Evolutionary conservation across 1,140 invertebrate species (phyloP), one percentile per base, ranked within the genome.

Genomic region (Asobara japonica): DNA sequence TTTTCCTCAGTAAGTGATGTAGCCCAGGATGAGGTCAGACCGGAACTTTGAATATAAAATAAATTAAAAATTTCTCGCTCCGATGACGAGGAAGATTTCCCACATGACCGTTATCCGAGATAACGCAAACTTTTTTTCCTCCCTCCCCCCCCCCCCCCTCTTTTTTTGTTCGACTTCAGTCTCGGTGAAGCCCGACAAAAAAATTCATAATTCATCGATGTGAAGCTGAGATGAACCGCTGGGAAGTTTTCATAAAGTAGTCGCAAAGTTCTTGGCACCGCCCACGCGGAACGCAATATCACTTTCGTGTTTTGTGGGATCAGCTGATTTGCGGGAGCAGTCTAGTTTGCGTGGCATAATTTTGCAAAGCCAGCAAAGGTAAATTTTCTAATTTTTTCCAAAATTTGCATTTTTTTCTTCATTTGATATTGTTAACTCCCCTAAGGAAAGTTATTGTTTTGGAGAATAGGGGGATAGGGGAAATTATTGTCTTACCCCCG

Each of bases 51-150:
- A 36, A 36, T 36, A 36, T 36, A 36, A 36, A 36, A 36, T 36
- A 36, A 36, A 36, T 11, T 36, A 6, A 5, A 36, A 36, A 36
- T 36, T 36, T 36, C n/a, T 16, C 16, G 6, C 3, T 8, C 16
- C 41, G 22, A 56, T 56, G 51, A 56, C 22, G 22, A 13, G 22
- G 51, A 27, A 56, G 51, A 56, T 56, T 56, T 56, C 51, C 51
- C 51, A 22, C 51, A 56, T 25, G 51, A 11, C 51, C 25, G 22
- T 8, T 27, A 5, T 22, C 7, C 8, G 22, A 56, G 51, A 56
- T 56, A 56, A 56, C 22, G 7, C 22, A 56, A 56, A 56, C 22
- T 51, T 2, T 51, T 36, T 36, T 36, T 36, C 31, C 11, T 36
- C 31, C 11, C 11, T 36, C 31, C 31, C 31, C 31, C 5, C 31